Base-by-base conservation (phyloP, 2,888 invertebrate species). In the Ennomos erosarius region DNA sequence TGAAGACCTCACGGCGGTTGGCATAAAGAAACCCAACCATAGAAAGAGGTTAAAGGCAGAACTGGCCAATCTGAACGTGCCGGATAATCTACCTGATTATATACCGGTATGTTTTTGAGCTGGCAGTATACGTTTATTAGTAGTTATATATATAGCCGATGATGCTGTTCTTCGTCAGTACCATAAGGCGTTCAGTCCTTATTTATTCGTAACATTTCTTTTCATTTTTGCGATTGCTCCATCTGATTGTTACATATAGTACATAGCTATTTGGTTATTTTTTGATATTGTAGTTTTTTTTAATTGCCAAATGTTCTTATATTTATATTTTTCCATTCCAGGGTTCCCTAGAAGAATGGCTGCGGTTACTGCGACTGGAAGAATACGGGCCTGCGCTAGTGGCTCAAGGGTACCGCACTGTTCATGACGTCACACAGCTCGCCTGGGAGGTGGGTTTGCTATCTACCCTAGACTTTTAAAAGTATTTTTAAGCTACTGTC, bases 21-120 rank as follows among this genome's bases (percentile, higher is more conserved):
- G 96, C 75, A 98, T 99, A 74, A 99, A 98, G 82, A 99, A 99
- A 89, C 99, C 99, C 38, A 97, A 98, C 84, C 99, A 99, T 88
- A 94, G 99, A 72, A 99, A 99, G 86, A 95, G 97, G 75, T 94
- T 99, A 79, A 99, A 99, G 93, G 96, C 98, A 59, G 99, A 99
- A 91, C 98, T 99, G 81, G 98, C 97, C 70, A 97, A 97, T 83
- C 93, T 99, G 64, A 98, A 97, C 83, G 96, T 99, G 75, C 96
- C 97, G 43, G 99, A 99, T 88, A 98, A 98, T 77, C 93, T 99
- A 76, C 99, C 99, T 67, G 98, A 99, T 88, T 98, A 97, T 85
- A 97, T 98, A 87, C 98, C 98, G 81, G 97, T 97, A 90, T 92
- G 95, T 37, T 10, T 46, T n/a, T 5, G 3, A 6, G 26, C 26